A percentile compares a stretch with the other conserved stretches of the same genome.
Evolutionary conservation across 2,113 vertebrate species (phyloP).

Genomic region (Phycodurus eques): DNA sequence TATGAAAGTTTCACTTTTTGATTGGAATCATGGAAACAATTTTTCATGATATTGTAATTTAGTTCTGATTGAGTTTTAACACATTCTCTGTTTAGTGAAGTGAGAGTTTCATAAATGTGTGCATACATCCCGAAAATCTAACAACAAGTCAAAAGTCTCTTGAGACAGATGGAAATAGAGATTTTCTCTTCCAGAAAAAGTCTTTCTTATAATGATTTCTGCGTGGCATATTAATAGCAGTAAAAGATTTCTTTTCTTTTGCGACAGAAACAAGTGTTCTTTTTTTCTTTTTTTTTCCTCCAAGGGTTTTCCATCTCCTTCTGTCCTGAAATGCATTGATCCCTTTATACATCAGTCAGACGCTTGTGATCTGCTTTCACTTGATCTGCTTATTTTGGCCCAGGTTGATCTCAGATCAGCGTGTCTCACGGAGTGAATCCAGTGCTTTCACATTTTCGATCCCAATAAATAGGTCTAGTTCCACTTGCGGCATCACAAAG

Average conservation of each 20-base stretch:
- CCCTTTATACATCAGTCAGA: constrained; percentile 55
- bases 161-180: too few species aligned
- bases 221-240: constrained; percentile 32
- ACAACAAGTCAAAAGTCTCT: too few species aligned
- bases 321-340: constrained; percentile 62
- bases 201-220: too few species aligned
- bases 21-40: too few species aligned
- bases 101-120: too few species aligned
- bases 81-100: too few species aligned
- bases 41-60: too few species aligned
- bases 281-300: too few species aligned
- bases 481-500: constrained; percentile 28
- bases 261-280: constrained; percentile 41
- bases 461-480: constrained; percentile 50
- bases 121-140: too few species aligned
- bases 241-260: constrained; percentile 33
- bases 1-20: too few species aligned
- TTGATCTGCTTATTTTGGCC: constrained; percentile 63
- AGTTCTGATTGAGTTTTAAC: too few species aligned
- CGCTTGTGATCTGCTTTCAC: constrained; percentile 54
- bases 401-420: constrained; percentile 60
- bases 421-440: constrained; percentile 38
- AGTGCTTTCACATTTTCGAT: constrained; percentile 18
- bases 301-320: constrained; percentile 35
- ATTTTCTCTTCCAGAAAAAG: too few species aligned